Conservation (phyloP, 2,113 vertebrate species). For the Mixornis gularis region DNA sequence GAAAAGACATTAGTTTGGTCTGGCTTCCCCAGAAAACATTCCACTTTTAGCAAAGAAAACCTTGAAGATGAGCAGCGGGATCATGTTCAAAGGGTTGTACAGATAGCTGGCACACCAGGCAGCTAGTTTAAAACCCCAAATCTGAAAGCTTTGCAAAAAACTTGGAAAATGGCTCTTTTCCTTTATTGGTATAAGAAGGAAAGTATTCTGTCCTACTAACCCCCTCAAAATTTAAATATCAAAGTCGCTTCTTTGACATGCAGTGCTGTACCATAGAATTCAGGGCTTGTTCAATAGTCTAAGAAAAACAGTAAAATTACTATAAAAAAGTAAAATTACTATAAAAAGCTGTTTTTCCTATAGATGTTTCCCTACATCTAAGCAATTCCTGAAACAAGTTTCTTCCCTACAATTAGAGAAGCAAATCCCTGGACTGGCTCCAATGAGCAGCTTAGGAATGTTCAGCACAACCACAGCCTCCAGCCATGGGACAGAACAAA, state of each 20-base stretch:
- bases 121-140: background rate
- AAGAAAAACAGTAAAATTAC: background rate
- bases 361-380: background rate
- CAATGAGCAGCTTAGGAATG: background rate
- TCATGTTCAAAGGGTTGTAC: background rate
- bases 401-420: background rate
- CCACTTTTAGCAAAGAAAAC: background rate
- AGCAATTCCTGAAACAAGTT: background rate
- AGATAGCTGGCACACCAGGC: background rate
- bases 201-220: background rate
- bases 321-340: background rate
- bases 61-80: background rate
- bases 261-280: background rate
- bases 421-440: background rate
- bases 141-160: background rate
- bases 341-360: background rate
- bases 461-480: background rate
- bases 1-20: background rate
- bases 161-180: background rate
- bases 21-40: background rate
- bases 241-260: background rate
- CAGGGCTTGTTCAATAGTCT: background rate
- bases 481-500: slow-evolving; percentile 14
- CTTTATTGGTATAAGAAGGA: background rate
- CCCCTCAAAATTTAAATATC: background rate